These are phyloP conservation scores for Archivesica marissinica DNA, from an alignment of 1,140 invertebrate species.

Conservation along the genomic window DNA sequence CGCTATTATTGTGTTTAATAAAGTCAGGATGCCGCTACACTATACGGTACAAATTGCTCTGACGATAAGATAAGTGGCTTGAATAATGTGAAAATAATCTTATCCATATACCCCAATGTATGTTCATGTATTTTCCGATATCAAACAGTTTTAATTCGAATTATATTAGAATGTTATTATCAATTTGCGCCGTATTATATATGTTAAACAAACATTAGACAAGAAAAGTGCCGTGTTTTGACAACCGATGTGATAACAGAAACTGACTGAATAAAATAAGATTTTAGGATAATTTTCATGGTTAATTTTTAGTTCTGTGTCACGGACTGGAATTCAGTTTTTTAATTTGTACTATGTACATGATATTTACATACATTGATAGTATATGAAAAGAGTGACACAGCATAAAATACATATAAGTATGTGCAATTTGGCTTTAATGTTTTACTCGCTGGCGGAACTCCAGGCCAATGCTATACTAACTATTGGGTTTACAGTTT, in stretches of 20 bases:
- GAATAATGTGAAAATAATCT: slow-evolving; percentile 30
- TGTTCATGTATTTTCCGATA: slow-evolving; percentile 55
- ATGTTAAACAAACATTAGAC: slow-evolving; percentile 20
- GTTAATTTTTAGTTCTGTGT: too few species aligned
- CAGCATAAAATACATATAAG: too few species aligned
- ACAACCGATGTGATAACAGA: slow-evolving; percentile 6
- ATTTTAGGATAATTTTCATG: too few species aligned
- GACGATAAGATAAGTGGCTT: slow-evolving; percentile 4
- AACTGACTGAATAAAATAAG: too few species aligned
- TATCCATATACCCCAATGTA: not conserved
- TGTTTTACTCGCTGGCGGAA: too few species aligned
- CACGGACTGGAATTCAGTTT: too few species aligned
- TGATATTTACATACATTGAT: too few species aligned
- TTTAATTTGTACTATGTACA: too few species aligned
- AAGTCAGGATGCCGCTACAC: not conserved
- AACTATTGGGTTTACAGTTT: too few species aligned
- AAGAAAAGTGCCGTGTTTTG: slow-evolving; percentile 29
- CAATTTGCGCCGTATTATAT: slow-evolving; percentile 18
- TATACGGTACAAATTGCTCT: slow-evolving; percentile 3
- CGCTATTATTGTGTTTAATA: slow-evolving; percentile 12
- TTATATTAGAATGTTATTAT: slow-evolving; percentile 19
- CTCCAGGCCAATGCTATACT: too few species aligned
- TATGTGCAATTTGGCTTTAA: too few species aligned
- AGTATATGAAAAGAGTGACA: too few species aligned
- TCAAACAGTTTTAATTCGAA: slow-evolving; percentile 19